Evolutionary conservation across 2,888 invertebrate species (phyloP), one percentile per base, ranked within the genome.

Genomic region (Cheilosia scutellata): DNA sequence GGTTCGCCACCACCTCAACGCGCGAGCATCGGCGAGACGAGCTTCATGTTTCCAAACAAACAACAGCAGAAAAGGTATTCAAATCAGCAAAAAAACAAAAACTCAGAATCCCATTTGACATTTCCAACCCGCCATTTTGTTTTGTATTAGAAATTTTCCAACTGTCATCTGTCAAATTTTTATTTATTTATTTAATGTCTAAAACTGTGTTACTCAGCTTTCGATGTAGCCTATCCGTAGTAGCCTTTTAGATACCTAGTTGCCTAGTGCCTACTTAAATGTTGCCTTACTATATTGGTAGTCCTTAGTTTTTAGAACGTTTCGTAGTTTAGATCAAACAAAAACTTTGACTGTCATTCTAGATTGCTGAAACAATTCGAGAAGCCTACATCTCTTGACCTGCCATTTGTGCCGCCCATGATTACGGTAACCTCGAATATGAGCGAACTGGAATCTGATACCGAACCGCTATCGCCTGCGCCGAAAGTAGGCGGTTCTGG

Each of bases 341-440:
- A 44, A 66, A 51, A 6, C 27, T 49, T 47, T 51, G 58, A 82
- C 66, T 82, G 90, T 88, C 72, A 82, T 77, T 90, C 91, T 63
- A 94, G 95, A 89, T 93, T 95, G 89, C 91, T 92, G 92, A 95
- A 92, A 93, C 95, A 92, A 92, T 94, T 93, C 90, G 96, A 93
- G 91, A 96, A 94, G 90, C 94, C 94, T 6, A 94, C 93, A 31
- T 94, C 94, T 5, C 90, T 94, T 82, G 95, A 95, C 89, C 91
- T 95, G 91, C 93, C 95, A 88, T 93, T 94, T 92, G 93, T 92
- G 31, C 95, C 95, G 7, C 96, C 96, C 0, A 92, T 95, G 89
- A 96, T 96, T 88, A 96, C 96, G 11, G 95, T 96, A 33, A 96
- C 96, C 0, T 95, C 95, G 88, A 96, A 96, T 89, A 94, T 95